Base-by-base conservation (phyloP, 1,140 invertebrate genomes). In the Drosophila orena region DNA sequence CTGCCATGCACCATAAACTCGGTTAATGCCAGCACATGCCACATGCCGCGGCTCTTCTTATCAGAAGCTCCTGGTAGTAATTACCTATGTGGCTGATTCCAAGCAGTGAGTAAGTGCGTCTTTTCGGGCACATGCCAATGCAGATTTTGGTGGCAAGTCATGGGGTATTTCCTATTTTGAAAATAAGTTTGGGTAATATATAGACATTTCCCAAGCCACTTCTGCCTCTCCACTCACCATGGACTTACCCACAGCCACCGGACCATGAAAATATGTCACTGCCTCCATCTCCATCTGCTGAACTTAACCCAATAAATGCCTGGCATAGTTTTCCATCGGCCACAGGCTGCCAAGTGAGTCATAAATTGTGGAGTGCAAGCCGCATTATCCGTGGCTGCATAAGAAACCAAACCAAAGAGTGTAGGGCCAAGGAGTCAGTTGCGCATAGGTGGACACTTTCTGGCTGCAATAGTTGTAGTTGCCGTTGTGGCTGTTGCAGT, bases 271-370 rank as follows among this genome's bases (percentile, higher is more conserved):
- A 72, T 72, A 72, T 72, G 69, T 66, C 64, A 68, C 24, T 47
- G 49, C 47, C 20, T 37, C 52, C 61, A 76, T 79, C 79, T 37
- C 52, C 61, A 76, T 76, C 79, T 46, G 60, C 30, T 58, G 40
- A 70, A 66, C 66, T 89, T 88, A 83, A 88, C 84, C 71, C 79
- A 88, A 89, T 88, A 83, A 88, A 89, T 88, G 75, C 71, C 57
- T 83, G 50, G 60, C 76, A 88, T 88, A 72, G 71, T 38, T 64
- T 50, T 57, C 2, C 54, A 47, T 7, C 30, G 49, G n/a, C 54
- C 53, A 66, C n/a, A n/a, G 20, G 42, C 76, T 50, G 64, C 35
- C 60, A 49, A 71, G 70, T 86, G 81, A 86, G 74, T 88, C 84
- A 88, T 88, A 88, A 88, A 88, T 88, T 88, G 70, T 89, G 79